Evolutionary conservation across 2,888 invertebrate species (phyloP).

Genomic region (Amphimallon solstitiale): DNA sequence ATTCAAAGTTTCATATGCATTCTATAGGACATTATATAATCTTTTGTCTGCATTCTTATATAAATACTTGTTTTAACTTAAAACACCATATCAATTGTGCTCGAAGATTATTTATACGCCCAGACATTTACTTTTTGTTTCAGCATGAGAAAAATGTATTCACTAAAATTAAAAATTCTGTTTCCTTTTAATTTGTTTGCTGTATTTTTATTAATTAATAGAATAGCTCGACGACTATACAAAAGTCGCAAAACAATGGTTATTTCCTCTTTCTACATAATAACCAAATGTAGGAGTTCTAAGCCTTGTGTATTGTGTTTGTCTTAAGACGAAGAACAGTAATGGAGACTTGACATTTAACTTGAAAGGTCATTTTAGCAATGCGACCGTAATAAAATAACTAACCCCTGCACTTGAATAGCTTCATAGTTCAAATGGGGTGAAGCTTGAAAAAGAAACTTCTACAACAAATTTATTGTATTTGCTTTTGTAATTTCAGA

Average conservation of each 20-base stretch:
- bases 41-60: too few species aligned
- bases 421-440: conserved; percentile 42
- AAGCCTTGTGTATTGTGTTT: conserved; percentile 29
- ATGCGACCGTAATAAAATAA: conserved; percentile 46
- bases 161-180: conserved; percentile 5
- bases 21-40: too few species aligned
- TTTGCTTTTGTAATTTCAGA: conserved; percentile 15
- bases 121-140: neutral
- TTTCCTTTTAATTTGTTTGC: neutral
- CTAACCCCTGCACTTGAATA: conserved; percentile 41
- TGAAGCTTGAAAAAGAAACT: conserved; percentile 35
- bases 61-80: neutral
- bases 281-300: conserved; percentile 38
- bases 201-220: conserved; percentile 30
- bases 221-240: conserved; percentile 6
- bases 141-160: neutral
- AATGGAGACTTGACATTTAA: conserved; percentile 45
- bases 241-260: conserved; percentile 37
- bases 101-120: neutral
- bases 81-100: neutral
- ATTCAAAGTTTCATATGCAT: too few species aligned
- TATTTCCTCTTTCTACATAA: conserved; percentile 5
- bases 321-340: conserved; percentile 38
- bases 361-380: conserved; percentile 46
- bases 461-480: conserved; percentile 30